A percentile compares a stretch with the other conserved stretches of the same genome.
Evolutionary conservation across 2,888 invertebrate species (phyloP).

Genomic region (Hirtodrosophila confusa): DNA sequence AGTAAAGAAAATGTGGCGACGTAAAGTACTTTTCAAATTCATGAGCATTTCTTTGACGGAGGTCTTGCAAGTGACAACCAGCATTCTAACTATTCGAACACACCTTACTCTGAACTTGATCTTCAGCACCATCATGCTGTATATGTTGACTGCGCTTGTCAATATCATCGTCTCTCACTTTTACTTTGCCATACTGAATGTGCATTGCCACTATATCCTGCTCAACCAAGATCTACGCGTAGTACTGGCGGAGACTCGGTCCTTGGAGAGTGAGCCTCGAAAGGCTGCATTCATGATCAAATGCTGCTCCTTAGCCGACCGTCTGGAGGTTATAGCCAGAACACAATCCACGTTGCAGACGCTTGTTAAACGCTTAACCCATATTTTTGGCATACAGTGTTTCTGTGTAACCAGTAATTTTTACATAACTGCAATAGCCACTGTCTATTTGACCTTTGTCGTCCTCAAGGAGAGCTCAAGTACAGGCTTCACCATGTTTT

Average conservation of each 20-base stretch:
- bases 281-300: conserved; percentile 42
- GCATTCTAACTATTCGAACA: background rate
- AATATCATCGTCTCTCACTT: conserved; percentile 42
- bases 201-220: conserved; percentile 40
- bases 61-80: conserved; percentile 11
- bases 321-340: conserved; percentile 45
- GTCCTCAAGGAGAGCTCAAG: background rate
- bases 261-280: conserved; percentile 13
- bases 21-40: conserved; percentile 34
- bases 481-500: background rate
- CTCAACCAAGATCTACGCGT: conserved; percentile 37
- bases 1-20: conserved; percentile 21
- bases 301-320: conserved; percentile 59
- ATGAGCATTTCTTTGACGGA: conserved; percentile 15
- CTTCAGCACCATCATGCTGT: background rate
- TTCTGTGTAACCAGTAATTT: conserved; percentile 23
- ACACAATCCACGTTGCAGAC: conserved; percentile 29
- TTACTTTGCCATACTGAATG: conserved; percentile 44
- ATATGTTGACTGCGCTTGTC: conserved; percentile 23
- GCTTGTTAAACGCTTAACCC: background rate
- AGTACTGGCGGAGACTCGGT: conserved; percentile 18
- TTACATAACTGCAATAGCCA: conserved; percentile 29
- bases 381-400: conserved; percentile 29
- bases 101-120: background rate
- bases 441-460: conserved; percentile 45